Base-by-base conservation (phyloP, 2,797 vertebrate genomes). In the Leuciscus waleckii region DNA sequence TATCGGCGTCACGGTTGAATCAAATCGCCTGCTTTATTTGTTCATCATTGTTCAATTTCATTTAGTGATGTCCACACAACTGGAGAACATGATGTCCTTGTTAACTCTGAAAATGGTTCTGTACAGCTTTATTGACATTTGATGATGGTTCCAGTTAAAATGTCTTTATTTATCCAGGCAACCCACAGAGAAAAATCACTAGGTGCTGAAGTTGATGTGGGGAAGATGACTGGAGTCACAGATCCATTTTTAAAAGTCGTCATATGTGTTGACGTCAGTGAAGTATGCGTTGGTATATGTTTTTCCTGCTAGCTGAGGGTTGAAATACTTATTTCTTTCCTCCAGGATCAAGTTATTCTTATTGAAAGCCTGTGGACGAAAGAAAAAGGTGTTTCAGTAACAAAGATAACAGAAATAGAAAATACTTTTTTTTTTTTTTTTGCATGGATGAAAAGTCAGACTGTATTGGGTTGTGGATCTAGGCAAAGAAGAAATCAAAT, bases 261-360 rank as follows among this genome's bases (percentile, higher is more conserved):
- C 98, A 13, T 99, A 99, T 93, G 97, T 97, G 93, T 99, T 99
- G 94, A 99, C 97, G 95, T 99, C 98, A 87, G 97, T 97, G 93
- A 99, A 99, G 95, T 98, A 99, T 92, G 98, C 94, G 4, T 99
- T 99, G 90, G 97, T 99, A 87, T 99, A 99, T 85, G 97, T 97
- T 95, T 99, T 99, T 94, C 97, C 96, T 74, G 96, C 95, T 83
- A 98, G 97, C 91, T 99, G 98, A 10, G 98, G 97, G 92, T 98
- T 98, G 95, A 98, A 99, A 94, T 99, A 99, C 90, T 98, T 99
- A 93, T 99, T 99, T 94, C 97, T 95, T 93, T 99, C 98, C 92
- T 99, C 98, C 92, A 99, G 93, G 91, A 99, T 97, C 95, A 99
- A 93, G 94, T 99, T 99, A 95, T 99, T 99, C 96, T 99, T 99